Conservation (phyloP, 2,888 invertebrate species). For the Perdita meconis region DNA sequence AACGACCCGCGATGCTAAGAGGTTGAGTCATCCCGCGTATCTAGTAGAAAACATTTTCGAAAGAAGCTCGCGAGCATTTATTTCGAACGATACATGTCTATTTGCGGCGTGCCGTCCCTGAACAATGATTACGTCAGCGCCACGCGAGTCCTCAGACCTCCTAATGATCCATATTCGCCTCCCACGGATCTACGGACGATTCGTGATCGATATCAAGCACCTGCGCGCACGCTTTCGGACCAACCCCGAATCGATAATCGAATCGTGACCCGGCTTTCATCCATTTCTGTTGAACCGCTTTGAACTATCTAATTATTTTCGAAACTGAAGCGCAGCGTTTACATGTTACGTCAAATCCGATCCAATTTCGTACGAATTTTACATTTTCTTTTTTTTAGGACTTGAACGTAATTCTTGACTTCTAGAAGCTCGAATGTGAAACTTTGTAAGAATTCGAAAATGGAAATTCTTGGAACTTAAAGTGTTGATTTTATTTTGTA, state of each 20-base stretch:
- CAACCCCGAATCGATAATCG: not conserved
- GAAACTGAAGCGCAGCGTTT: too few relatives aligned
- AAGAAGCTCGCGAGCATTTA: conserved; percentile 47
- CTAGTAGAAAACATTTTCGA: conserved; percentile 44
- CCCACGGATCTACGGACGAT: conserved; percentile 55
- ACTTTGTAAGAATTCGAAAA: too few relatives aligned
- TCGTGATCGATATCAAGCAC: conserved; percentile 39
- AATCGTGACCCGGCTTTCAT: not conserved
- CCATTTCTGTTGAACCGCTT: too few relatives aligned
- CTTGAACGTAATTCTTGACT: too few relatives aligned
- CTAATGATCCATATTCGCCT: conserved; percentile 65
- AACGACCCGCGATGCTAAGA: conserved; percentile 12
- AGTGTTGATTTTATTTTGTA: too few relatives aligned
- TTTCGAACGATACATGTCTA: conserved; percentile 58
- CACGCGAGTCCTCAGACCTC: conserved; percentile 55
- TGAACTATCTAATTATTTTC: too few relatives aligned
- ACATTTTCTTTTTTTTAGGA: too few relatives aligned
- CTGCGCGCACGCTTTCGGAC: conserved; percentile 15
- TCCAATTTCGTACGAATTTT: too few relatives aligned
- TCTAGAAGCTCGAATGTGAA: too few relatives aligned
- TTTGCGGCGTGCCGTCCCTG: conserved; percentile 66
- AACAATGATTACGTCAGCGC: conserved; percentile 59
- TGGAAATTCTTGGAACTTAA: too few relatives aligned
- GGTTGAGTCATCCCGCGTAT: conserved; percentile 23
- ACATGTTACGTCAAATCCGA: too few relatives aligned